Conservation (phyloP, 2,797 vertebrate genomes). For the Enteromius fasciolatus region DNA sequence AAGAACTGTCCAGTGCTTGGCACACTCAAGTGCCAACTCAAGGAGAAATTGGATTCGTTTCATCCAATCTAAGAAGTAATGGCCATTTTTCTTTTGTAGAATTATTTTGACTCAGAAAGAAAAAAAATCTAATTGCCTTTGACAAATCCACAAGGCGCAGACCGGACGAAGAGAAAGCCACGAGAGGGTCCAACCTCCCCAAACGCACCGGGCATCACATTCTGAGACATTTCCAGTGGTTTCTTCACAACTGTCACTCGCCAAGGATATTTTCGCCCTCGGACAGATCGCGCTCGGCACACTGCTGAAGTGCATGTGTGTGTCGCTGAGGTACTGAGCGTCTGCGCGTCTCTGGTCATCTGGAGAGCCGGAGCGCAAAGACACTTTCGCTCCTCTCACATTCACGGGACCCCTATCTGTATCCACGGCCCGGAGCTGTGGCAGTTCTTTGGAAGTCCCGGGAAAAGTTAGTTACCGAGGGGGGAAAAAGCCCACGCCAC, state of each 20-base stretch:
- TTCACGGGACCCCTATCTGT: slow-evolving; percentile 53
- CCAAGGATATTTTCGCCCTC: slow-evolving; percentile 63
- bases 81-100: slow-evolving; percentile 38
- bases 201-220: slow-evolving; percentile 55
- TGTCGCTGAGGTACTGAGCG: slow-evolving; percentile 64
- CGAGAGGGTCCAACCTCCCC: slow-evolving; percentile 58
- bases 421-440: slow-evolving; percentile 52
- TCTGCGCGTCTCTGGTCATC: slow-evolving; percentile 61
- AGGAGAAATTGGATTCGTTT: slow-evolving; percentile 76
- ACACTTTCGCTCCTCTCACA: slow-evolving; percentile 44
- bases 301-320: slow-evolving; percentile 47
- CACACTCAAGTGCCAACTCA: slow-evolving; percentile 65
- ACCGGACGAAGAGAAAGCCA: slow-evolving; percentile 56
- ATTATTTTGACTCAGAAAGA: slow-evolving; percentile 14
- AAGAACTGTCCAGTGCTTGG: slow-evolving; percentile 73
- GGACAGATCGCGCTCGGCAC: slow-evolving; percentile 57
- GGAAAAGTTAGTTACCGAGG: slow-evolving; percentile 59
- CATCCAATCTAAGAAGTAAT: slow-evolving; percentile 56
- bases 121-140: slow-evolving; percentile 41
- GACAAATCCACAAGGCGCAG: slow-evolving; percentile 45
- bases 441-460: slow-evolving; percentile 60
- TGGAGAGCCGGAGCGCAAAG: slow-evolving; percentile 54
- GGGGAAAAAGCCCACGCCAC: slow-evolving; percentile 60
- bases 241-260: slow-evolving; percentile 61
- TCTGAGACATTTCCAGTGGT: slow-evolving; percentile 57